phyloP scores from a whole-genome alignment of 2,113 vertebrate species.

The Cebidichthys violaceus region DNA sequence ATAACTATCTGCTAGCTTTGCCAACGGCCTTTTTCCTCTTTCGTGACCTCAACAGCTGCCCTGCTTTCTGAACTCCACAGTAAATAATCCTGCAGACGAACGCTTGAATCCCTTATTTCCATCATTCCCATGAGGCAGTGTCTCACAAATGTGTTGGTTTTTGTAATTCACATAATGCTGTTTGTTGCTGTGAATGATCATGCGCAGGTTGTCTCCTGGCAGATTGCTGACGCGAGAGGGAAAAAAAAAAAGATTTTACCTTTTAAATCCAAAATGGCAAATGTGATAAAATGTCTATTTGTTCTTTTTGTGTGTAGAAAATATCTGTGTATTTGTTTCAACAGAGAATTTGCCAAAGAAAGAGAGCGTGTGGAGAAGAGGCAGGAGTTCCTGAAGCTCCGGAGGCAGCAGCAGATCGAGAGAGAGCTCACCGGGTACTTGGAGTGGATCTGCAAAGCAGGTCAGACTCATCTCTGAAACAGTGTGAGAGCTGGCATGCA shows the following conservation, averaged over 20 bases:
- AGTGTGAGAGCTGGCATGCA: neutral
- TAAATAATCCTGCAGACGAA: constrained; percentile 11
- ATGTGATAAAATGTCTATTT: neutral
- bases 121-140: neutral
- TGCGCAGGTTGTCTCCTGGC: neutral
- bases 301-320: neutral
- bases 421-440: constrained; percentile 85
- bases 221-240: neutral
- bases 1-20: constrained; percentile 12
- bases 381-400: constrained; percentile 95
- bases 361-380: constrained; percentile 96
- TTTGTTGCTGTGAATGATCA: neutral
- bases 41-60: constrained; percentile 12
- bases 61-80: constrained; percentile 10
- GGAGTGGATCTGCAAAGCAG: constrained; percentile 88
- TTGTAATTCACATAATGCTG: neutral
- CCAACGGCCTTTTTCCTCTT: constrained; percentile 1
- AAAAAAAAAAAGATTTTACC: neutral
- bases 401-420: constrained; percentile 91
- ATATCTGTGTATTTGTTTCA: neutral
- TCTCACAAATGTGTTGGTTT: neutral
- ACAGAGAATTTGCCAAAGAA: constrained; percentile 92
- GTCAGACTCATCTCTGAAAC: constrained; percentile 58
- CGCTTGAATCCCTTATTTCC: neutral
- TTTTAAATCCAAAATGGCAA: neutral